Conservation (phyloP, 2,113 vertebrate species). For the Bubo blakistoni region DNA sequence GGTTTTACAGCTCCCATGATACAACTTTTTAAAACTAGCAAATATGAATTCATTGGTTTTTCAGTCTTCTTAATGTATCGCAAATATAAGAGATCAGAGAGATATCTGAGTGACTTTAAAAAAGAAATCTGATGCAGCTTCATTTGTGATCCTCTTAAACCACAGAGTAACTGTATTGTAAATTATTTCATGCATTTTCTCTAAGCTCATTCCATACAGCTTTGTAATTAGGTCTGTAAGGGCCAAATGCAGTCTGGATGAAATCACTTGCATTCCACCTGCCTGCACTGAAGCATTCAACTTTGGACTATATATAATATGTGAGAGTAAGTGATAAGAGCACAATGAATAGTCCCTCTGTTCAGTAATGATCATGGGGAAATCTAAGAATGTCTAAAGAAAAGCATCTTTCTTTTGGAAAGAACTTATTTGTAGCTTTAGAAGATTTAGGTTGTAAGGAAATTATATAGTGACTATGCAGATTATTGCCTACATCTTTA, state of each 20-base stretch:
- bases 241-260: background rate
- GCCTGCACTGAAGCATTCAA: background rate
- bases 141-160: background rate
- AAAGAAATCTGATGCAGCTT: background rate
- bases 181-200: background rate
- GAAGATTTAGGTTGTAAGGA: background rate
- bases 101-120: background rate
- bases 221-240: background rate
- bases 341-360: background rate
- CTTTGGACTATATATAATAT: background rate
- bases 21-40: background rate
- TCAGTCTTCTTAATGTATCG: background rate
- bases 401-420: slow-evolving; percentile 10
- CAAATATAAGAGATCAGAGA: background rate
- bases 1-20: background rate
- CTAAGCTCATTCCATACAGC: background rate
- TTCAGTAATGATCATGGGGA: background rate
- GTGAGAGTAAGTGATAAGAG: background rate
- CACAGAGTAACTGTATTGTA: background rate
- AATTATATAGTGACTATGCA: background rate
- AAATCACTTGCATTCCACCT: slow-evolving; percentile 42
- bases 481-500: background rate
- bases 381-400: background rate
- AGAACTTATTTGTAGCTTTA: background rate
- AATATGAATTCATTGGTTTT: background rate